Evolutionary conservation across 2,888 invertebrate species (phyloP).

Genomic region (Alloscopus bannaensis): DNA sequence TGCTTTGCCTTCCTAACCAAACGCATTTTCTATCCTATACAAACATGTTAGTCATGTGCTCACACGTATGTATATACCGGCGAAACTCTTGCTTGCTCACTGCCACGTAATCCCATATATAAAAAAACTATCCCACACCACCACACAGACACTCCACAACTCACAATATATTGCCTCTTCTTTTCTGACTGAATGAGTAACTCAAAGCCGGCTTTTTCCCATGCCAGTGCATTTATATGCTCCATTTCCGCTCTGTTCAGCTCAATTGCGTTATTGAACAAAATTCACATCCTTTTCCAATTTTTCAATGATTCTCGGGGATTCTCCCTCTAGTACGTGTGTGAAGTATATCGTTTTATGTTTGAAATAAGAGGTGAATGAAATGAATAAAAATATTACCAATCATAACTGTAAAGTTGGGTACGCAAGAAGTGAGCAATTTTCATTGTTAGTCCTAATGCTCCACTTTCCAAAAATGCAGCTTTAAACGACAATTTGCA

Average conservation of each 20-base stretch:
- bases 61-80: constrained; percentile 63
- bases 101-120: no score
- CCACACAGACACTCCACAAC: not conserved
- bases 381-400: no score
- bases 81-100: no score
- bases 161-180: no score
- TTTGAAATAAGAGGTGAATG: no score
- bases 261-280: constrained; percentile 67
- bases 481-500: constrained; percentile 5
- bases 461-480: not conserved
- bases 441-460: not conserved
- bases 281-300: constrained; percentile 64
- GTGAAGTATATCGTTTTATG: no score
- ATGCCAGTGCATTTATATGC: constrained; percentile 61
- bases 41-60: not conserved
- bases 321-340: constrained; percentile 39
- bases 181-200: no score
- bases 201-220: constrained; percentile 57
- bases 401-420: no score
- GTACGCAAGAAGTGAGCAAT: constrained; percentile 15
- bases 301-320: constrained; percentile 48
- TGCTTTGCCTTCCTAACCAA: no score
- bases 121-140: not conserved
- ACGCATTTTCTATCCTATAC: no score
- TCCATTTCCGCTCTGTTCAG: constrained; percentile 67